A percentile compares a stretch with the other conserved stretches of the same genome.
Conservation (phyloP, 2,797 vertebrate genomes). For the Sebastes matsubarae region DNA sequence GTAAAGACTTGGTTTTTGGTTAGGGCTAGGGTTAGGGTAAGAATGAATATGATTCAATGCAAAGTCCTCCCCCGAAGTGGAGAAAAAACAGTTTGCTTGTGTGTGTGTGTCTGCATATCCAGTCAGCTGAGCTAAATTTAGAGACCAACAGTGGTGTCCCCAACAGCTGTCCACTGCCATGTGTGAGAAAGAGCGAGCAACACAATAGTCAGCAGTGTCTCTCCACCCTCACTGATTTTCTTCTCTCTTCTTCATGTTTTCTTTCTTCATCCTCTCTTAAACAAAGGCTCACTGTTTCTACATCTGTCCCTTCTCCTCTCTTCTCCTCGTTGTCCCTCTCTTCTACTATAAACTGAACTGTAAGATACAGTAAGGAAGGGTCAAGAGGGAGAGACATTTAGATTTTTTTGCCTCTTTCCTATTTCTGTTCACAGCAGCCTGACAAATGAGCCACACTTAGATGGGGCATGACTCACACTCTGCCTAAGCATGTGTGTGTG, state of each 20-base stretch:
- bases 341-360: not conserved
- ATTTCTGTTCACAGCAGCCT: slow-evolving; percentile 61
- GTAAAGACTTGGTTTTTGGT: not conserved
- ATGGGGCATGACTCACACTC: slow-evolving; percentile 70
- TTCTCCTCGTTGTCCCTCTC: not conserved
- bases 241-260: not conserved
- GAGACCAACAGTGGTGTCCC: slow-evolving; percentile 52
- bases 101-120: slow-evolving; percentile 1
- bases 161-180: slow-evolving; percentile 55
- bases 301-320: not conserved
- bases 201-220: slow-evolving; percentile 15
- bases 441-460: slow-evolving; percentile 72
- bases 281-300: not conserved
- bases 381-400: slow-evolving; percentile 10
- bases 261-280: not conserved
- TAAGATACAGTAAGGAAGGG: not conserved
- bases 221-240: not conserved
- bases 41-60: not conserved
- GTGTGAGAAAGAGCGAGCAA: slow-evolving; percentile 30
- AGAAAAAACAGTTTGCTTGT: not conserved
- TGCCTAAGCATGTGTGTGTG: slow-evolving; percentile 14
- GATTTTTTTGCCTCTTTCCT: slow-evolving; percentile 38
- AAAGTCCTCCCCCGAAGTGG: not conserved
- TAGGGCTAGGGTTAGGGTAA: not conserved
- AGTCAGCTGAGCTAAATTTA: slow-evolving; percentile 69